These are phyloP conservation scores for Dermochelys coriacea DNA, from an alignment of 2,797 vertebrate species.

Conservation along the genomic window DNA sequence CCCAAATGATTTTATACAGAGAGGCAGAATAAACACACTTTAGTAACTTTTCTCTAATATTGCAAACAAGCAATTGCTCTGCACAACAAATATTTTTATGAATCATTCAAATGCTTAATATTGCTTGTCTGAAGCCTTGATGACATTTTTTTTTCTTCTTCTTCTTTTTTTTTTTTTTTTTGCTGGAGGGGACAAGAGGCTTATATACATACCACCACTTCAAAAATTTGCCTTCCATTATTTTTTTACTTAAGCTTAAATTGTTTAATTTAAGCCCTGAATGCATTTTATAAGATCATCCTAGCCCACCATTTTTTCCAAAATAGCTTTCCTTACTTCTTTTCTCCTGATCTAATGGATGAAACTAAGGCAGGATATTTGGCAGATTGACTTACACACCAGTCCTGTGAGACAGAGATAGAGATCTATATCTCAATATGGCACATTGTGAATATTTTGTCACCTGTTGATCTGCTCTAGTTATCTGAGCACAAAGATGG, in stretches of 20 bases:
- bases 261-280: conserved; percentile 72
- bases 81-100: conserved; percentile 63
- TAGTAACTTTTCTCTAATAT: conserved; percentile 66
- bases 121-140: conserved; percentile 71
- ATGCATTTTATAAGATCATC: conserved; percentile 65
- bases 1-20: not conserved
- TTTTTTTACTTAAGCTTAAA: conserved; percentile 73
- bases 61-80: conserved; percentile 62
- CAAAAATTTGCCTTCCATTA: conserved; percentile 76
- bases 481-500: not conserved
- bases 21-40: conserved; percentile 56
- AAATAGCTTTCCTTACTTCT: conserved; percentile 51
- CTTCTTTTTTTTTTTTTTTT: conserved; percentile 32
- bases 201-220: conserved; percentile 68
- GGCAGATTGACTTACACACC: conserved; percentile 71
- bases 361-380: conserved; percentile 66
- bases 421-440: not conserved
- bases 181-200: conserved; percentile 73
- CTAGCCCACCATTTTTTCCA: conserved; percentile 64
- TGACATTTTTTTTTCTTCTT: conserved; percentile 36
- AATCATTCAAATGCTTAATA: conserved; percentile 61
- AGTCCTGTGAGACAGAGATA: conserved; percentile 56
- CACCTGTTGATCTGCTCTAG: not conserved
- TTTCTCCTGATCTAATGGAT: too few relatives aligned
- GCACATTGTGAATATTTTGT: accelerated